Evolutionary conservation across 2,888 invertebrate species (phyloP), one percentile per base, ranked within the genome.

Genomic region (Conus canariensis): DNA sequence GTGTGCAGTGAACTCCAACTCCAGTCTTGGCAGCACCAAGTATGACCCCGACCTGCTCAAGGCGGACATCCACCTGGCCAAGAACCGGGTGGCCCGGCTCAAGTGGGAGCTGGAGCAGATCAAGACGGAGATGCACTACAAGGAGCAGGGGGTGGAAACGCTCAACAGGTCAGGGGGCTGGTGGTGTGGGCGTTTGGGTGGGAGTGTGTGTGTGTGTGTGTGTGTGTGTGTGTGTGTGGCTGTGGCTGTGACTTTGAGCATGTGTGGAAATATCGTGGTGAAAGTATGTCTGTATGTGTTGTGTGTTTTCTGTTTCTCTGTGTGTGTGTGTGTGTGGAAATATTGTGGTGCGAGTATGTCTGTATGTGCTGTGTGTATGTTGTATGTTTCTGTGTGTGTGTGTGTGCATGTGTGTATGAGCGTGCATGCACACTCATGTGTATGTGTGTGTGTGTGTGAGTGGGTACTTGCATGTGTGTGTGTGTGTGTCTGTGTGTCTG

Each of bases 31-130:
- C 95, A 98, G 98, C 90, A 94, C 94, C 25, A 98, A 98, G 95
- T 99, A 99, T 96, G 99, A 99, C 97, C 99, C 99, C 77, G 99
- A 99, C 95, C 97, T 99, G 91, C 97, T 99, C 91, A 98, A 98
- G 96, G 98, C 98, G 70, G 99, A 99, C 96, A 98, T 99, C 93
- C 98, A 98, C 92, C 97, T 98, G 96, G 99, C 99, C 85, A 97
- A 98, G 95, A 98, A 98, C 93, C 97, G 99, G 88, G 99, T 99
- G 45, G 98, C 98, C 85, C 97, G 98, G 95, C 97, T 99, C 90
- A 98, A 98, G 96, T 98, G 98, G 94, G 99, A 99, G 97, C 97
- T 99, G 94, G 97, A 98, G 95, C 98, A 98, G 96, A 99, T 99
- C 93, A 97, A 98, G 93, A 98, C 98, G 30, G 99, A 99, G 96